Percentiles rank a stretch among this genome's conserved stretches.
Conservation (phyloP, 2,113 vertebrate species). For the Motacilla alba region DNA sequence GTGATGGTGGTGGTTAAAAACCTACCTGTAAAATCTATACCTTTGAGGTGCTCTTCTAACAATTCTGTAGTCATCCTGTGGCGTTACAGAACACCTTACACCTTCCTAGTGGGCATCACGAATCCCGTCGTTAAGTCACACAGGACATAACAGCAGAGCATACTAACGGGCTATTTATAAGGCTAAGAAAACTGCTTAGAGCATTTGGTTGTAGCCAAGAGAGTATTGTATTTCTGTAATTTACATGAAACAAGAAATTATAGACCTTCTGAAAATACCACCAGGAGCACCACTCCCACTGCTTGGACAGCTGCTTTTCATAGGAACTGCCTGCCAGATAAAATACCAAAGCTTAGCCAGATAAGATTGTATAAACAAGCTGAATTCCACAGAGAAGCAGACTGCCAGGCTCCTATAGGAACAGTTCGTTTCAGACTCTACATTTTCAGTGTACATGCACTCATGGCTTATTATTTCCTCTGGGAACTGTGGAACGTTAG, state of each 20-base stretch:
- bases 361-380: constrained; percentile 75
- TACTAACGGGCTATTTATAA: neutral
- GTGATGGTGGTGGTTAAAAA: neutral
- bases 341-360: constrained; percentile 73
- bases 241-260: constrained; percentile 61
- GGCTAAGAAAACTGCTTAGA: constrained; percentile 10
- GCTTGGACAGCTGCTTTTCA: constrained; percentile 76
- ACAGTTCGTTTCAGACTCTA: constrained; percentile 39
- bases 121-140: neutral
- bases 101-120: neutral
- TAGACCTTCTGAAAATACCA: constrained; percentile 49
- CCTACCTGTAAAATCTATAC: neutral
- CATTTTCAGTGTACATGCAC: constrained; percentile 47
- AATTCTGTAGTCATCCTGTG: neutral
- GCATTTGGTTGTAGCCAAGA: neutral
- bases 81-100: neutral
- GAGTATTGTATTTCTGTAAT: constrained; percentile 41
- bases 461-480: constrained; percentile 66
- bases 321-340: constrained; percentile 68
- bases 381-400: constrained; percentile 65
- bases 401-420: constrained; percentile 68
- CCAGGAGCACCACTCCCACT: constrained; percentile 63
- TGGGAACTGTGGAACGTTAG: constrained; percentile 65
- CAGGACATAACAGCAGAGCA: neutral
- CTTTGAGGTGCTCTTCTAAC: neutral